Evolutionary conservation across 2,888 invertebrate species (phyloP).

Genomic region (Yponomeuta cagnagella): DNA sequence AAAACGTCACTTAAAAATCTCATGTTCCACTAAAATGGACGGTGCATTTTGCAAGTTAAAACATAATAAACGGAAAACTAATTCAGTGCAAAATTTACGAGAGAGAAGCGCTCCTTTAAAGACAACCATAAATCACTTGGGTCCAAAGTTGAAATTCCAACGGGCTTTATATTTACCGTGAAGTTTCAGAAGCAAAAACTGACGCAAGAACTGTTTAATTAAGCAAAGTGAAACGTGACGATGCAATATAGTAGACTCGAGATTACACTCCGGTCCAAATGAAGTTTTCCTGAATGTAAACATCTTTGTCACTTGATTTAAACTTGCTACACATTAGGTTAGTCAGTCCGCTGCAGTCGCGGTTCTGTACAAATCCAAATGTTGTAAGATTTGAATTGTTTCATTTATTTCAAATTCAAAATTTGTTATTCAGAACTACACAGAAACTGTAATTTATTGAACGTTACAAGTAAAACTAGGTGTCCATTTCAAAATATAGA

Average conservation of each 20-base stretch:
- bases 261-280: neutral
- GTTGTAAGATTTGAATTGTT: too few species aligned
- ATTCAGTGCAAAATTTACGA: slow-evolving; percentile 12
- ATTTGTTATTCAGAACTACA: too few species aligned
- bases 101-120: slow-evolving; percentile 16
- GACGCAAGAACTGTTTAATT: slow-evolving; percentile 52
- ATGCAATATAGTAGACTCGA: slow-evolving; percentile 28
- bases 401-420: too few species aligned
- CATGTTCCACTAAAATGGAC: neutral
- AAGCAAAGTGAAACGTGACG: slow-evolving; percentile 52
- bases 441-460: too few species aligned
- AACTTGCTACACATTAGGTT: too few species aligned
- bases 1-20: neutral
- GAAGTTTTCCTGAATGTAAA: too few species aligned
- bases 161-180: slow-evolving; percentile 1
- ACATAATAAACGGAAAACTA: neutral
- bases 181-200: slow-evolving; percentile 27
- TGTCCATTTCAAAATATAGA: too few species aligned
- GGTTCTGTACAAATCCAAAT: too few species aligned
- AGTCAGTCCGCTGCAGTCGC: too few species aligned
- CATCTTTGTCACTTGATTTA: too few species aligned
- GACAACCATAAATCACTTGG: slow-evolving; percentile 11
- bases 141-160: slow-evolving; percentile 9
- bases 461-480: too few species aligned
- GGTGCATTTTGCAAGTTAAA: neutral